Evolutionary conservation across 1,140 invertebrate species (phyloP).

Genomic region (Sycophaga agraensis): DNA sequence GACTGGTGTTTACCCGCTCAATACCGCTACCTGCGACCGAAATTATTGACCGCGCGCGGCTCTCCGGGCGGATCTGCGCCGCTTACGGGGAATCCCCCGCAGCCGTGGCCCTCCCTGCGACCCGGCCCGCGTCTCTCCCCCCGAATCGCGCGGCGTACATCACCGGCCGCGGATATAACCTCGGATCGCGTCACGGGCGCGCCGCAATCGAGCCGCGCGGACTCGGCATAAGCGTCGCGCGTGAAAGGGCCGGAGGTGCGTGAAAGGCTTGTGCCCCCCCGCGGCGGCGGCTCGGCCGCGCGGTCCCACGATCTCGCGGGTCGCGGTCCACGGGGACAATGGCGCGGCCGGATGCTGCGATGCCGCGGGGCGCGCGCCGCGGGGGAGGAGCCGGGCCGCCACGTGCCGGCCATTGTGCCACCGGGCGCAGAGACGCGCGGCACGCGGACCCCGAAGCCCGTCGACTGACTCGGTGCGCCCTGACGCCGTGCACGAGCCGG

Average conservation of each 20-base stretch:
- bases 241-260: too few relatives aligned
- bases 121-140: not conserved
- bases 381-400: too few relatives aligned
- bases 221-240: too few relatives aligned
- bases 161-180: too few relatives aligned
- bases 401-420: conserved; percentile 15
- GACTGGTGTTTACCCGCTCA: conserved; percentile 13
- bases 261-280: not conserved
- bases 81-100: conserved; percentile 23
- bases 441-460: too few relatives aligned
- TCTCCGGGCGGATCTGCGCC: conserved; percentile 1
- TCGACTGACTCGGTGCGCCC: too few relatives aligned
- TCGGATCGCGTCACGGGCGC: too few relatives aligned
- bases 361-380: too few relatives aligned
- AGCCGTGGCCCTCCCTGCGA: not conserved
- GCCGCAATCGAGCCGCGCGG: too few relatives aligned
- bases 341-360: not conserved
- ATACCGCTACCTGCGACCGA: conserved; percentile 18
- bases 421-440: conserved; percentile 1
- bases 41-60: conserved; percentile 10
- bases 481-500: too few relatives aligned
- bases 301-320: not conserved
- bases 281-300: not conserved
- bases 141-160: too few relatives aligned
- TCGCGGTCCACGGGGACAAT: not conserved